Base-by-base conservation (phyloP, 2,888 invertebrate genomes). In the Stictocephala bisonia region DNA sequence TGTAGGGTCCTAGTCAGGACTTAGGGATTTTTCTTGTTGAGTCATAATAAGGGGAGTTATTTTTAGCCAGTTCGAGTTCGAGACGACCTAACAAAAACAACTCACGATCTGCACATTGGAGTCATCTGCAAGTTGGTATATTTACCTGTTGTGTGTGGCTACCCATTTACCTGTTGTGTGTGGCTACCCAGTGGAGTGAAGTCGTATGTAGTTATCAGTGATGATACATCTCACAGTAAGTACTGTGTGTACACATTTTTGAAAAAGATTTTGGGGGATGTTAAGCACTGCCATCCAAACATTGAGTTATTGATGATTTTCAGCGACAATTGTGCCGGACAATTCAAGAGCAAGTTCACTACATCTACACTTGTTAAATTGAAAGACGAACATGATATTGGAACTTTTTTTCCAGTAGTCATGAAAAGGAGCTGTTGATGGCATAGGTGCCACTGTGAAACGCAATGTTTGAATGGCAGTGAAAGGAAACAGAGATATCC, bases 381-480 rank as follows among this genome's bases (percentile, higher is more conserved):
- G 26, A 27, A 58, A 58, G 26, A 27, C 27, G 58, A 58, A 58
- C 27, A 27, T 58, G 24, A 58, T 27, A 24, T 58, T 29, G 58
- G 58, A 20, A 58, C 26, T 58, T 58, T 58, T 58, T 58, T 58
- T 58, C 58, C 58, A 58, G 58, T 58, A 58, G 58, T 58, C 58
- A 58, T 58, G 58, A 9, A 58, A 58, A 58, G 58, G 58, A 58
- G 58, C 58, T 27, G 58, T 58, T 31, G 58, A 58, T 15, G 58
- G 58, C 58, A 26, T 58, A 29, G 58, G 58, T 27, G 58, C 56
- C 50, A 6, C n/a, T n/a, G n/a, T n/a, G n/a, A n/a, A n/a, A n/a
- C n/a, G n/a, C n/a, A n/a, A n/a, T n/a, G n/a, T n/a, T n/a, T n/a
- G n/a, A n/a, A n/a, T n/a, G n/a, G n/a, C n/a, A n/a, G n/a, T n/a